Percentiles rank a stretch among this genome's conserved stretches.
These are phyloP conservation scores for Triplophysa siluroides DNA, from an alignment of 2,113 vertebrate species.

Conservation along the genomic window DNA sequence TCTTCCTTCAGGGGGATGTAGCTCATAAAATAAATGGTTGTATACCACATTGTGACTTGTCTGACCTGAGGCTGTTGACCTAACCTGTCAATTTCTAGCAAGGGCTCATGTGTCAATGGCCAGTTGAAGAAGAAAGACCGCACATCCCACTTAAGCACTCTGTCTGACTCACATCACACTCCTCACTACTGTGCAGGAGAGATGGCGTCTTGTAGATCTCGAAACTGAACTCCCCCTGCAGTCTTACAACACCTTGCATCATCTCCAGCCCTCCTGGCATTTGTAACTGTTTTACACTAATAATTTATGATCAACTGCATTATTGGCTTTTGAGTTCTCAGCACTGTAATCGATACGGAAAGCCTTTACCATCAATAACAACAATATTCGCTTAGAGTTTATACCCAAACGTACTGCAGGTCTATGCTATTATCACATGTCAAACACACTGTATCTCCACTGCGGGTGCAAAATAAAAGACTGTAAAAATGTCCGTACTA, in stretches of 20 bases:
- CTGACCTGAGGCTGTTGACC: background rate
- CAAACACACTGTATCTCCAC: conserved; percentile 7
- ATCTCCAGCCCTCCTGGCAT: conserved; percentile 19
- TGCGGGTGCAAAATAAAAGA: background rate
- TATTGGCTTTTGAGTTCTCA: conserved; percentile 39
- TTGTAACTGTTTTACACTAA: conserved; percentile 56
- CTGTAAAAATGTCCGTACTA: background rate
- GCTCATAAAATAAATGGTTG: background rate
- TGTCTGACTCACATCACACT: background rate
- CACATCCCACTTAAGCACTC: background rate
- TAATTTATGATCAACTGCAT: conserved; percentile 42
- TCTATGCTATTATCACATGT: background rate
- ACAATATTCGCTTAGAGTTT: background rate
- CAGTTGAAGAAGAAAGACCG: background rate
- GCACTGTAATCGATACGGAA: conserved; percentile 47
- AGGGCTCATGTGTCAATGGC: background rate
- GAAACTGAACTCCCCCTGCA: background rate
- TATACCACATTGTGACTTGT: background rate
- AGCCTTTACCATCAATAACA: conserved; percentile 37
- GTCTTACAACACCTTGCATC: conserved; percentile 28
- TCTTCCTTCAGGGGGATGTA: background rate
- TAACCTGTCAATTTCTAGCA: background rate
- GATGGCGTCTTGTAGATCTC: background rate
- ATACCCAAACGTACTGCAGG: background rate
- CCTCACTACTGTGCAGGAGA: background rate